phyloP scores from a whole-genome alignment of 2,113 vertebrate genomes.

The Sphyrna mokarran region DNA sequence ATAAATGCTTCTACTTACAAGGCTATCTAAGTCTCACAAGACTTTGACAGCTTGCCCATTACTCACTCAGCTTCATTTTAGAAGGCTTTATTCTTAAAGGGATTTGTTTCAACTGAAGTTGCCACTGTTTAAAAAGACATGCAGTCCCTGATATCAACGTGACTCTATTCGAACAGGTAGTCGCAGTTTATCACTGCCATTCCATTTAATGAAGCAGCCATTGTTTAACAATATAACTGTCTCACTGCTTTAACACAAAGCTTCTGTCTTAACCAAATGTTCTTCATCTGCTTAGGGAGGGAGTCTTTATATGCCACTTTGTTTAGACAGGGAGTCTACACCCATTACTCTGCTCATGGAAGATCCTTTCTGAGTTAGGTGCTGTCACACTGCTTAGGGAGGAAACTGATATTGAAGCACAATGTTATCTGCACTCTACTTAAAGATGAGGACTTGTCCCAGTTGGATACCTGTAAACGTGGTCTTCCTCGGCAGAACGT shows the following conservation, averaged over 20 bases:
- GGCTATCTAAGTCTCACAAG: background rate
- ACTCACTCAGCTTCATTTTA: background rate
- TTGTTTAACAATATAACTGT: background rate
- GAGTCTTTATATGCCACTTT: too few species aligned
- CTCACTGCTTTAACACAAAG: background rate
- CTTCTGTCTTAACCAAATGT: background rate
- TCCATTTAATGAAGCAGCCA: background rate
- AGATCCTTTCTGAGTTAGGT: background rate
- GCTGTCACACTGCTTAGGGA: background rate
- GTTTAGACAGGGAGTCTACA: background rate
- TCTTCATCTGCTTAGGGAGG: background rate
- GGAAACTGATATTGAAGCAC: background rate
- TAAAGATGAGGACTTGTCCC: background rate
- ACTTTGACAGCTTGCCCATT: background rate
- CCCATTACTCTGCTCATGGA: background rate
- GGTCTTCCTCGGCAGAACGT: slow-evolving; percentile 78
- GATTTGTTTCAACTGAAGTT: background rate
- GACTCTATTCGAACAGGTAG: background rate
- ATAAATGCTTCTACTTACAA: background rate
- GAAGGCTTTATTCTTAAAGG: background rate
- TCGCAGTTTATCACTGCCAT: background rate
- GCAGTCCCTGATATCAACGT: background rate
- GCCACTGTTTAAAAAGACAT: slow-evolving; percentile 2
- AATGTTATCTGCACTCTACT: background rate
- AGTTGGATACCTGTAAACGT: slow-evolving; percentile 83